Base-by-base conservation (phyloP, 2,888 invertebrate genomes). In the Salpingus planirostris region DNA sequence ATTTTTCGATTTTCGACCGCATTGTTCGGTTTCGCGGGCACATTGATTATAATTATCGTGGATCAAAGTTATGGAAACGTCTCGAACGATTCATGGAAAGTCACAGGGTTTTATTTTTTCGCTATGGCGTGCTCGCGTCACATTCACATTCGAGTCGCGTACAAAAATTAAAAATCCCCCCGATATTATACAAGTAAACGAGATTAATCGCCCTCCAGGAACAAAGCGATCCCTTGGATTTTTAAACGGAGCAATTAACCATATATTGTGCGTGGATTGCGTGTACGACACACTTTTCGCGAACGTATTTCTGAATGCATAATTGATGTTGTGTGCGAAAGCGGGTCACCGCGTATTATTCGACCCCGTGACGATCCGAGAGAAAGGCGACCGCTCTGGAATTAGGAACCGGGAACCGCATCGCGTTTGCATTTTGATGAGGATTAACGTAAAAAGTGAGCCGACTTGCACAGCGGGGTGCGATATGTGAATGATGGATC, bases 1-100 rank as follows among this genome's bases (percentile, higher is more conserved):
- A 50, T 53, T 51, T 50, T 37, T 32, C 33, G 36, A 37, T 33
- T 43, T 46, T 43, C 37, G 31, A 33, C 21, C 13, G 29, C 27
- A 42, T 46, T n/a, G n/a, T n/a, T n/a, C n/a, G n/a, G n/a, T n/a
- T n/a, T n/a, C n/a, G n/a, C n/a, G n/a, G n/a, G n/a, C n/a, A n/a
- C n/a, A n/a, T n/a, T n/a, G n/a, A n/a, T n/a, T n/a, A n/a, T n/a
- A n/a, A n/a, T n/a, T n/a, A n/a, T n/a, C n/a, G n/a, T n/a, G n/a
- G n/a, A n/a, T n/a, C n/a, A n/a, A 41, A 46, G 6, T 7, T 41
- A 39, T 42, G 42, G 32, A 39, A 42, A 35, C 21, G 24, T 7
- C 7, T 21, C 21, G 13, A 24, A 28, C 23, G 35, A 35, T 35
- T 35, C 31, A 35, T 30, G 18, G 18, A 35, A 26, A n/a, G 21